Evolutionary conservation across 2,797 vertebrate species (phyloP).

Genomic region (Amblyopsis hoosieri): DNA sequence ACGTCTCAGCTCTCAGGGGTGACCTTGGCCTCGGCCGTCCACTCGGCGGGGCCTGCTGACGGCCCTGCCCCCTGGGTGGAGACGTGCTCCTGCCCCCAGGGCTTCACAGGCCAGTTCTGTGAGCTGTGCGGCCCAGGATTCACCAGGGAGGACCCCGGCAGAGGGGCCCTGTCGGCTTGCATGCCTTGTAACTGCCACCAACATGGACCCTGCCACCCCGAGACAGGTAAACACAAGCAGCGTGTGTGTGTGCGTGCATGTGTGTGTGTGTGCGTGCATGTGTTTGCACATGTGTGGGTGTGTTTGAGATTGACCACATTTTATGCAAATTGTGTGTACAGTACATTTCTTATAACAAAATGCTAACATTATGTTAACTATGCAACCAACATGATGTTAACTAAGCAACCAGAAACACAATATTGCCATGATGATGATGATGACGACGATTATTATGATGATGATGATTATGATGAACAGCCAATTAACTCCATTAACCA

Average conservation of each 20-base stretch:
- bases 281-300: not conserved
- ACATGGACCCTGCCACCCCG: conserved; percentile 86
- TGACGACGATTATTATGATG: too few species aligned
- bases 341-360: too few species aligned
- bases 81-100: conserved; percentile 82
- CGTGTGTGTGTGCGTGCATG: not conserved
- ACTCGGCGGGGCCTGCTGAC: conserved; percentile 2
- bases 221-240: conserved; percentile 76
- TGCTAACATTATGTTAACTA: too few species aligned
- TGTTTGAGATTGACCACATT: not conserved
- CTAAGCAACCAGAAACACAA: too few species aligned
- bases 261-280: not conserved
- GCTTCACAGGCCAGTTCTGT: conserved; percentile 86
- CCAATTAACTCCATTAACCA: too few species aligned
- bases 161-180: conserved; percentile 75
- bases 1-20: conserved; percentile 78
- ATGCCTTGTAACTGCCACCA: conserved; percentile 88
- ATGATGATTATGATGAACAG: not conserved
- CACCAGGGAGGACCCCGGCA: conserved; percentile 75
- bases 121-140: conserved; percentile 84
- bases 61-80: conserved; percentile 86
- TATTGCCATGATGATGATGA: too few species aligned
- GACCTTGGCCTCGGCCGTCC: conserved; percentile 76
- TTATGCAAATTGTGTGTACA: too few species aligned
- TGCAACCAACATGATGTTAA: too few species aligned